Evolutionary conservation across 2,113 vertebrate genomes (phyloP).

Genomic region (Sprattus sprattus): DNA sequence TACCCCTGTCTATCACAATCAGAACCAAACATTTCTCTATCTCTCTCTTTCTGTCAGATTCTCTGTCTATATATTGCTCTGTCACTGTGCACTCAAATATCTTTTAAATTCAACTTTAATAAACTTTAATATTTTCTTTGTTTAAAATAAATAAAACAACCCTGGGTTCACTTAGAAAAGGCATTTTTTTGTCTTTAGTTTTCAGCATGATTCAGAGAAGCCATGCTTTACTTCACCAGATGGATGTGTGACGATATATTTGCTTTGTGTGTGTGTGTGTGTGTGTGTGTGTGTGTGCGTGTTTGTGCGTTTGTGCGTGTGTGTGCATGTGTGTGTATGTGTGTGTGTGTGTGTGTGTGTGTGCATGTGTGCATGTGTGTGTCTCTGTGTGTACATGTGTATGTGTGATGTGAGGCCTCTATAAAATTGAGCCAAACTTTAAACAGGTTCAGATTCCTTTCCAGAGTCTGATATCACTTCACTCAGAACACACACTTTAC

Average conservation of each 20-base stretch:
- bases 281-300: constrained; percentile 29
- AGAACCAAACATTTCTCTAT: not conserved
- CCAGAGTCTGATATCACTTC: constrained; percentile 31
- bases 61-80: constrained; percentile 6
- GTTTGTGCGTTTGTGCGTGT: constrained; percentile 28
- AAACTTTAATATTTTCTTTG: constrained; percentile 19
- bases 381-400: constrained; percentile 18
- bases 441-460: constrained; percentile 50
- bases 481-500: constrained; percentile 44
- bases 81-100: not conserved
- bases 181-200: constrained; percentile 6
- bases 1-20: not conserved
- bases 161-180: constrained; percentile 43
- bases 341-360: constrained; percentile 30
- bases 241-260: constrained; percentile 28
- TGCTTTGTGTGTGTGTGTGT: constrained; percentile 21
- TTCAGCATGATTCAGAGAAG: constrained; percentile 19
- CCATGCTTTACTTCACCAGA: constrained; percentile 46
- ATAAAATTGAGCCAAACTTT: constrained; percentile 51
- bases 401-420: constrained; percentile 24
- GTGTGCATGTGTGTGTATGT: constrained; percentile 48
- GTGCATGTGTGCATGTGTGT: constrained; percentile 29
- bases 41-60: not conserved
- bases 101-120: constrained; percentile 10
- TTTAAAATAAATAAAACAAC: constrained; percentile 19